phyloP scores from a whole-genome alignment of 1,140 invertebrate genomes.

The Cataglyphis hispanica region DNA sequence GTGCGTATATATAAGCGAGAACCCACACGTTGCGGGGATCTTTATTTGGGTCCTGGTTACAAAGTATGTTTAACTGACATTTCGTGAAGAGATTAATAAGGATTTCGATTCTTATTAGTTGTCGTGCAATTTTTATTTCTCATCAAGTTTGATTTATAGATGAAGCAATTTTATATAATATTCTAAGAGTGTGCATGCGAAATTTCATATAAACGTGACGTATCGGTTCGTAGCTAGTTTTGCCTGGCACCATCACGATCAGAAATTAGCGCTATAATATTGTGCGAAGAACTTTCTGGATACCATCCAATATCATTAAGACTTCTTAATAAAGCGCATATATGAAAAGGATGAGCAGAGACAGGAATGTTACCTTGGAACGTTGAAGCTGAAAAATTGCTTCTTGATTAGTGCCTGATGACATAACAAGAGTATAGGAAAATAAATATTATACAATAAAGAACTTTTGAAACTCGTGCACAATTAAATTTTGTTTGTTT shows the following conservation, averaged over 20 bases:
- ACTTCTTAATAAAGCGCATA: slow-evolving; percentile 48
- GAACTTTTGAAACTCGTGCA: not conserved
- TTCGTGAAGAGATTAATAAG: not conserved
- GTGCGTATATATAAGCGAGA: not conserved
- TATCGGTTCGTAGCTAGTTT: slow-evolving; percentile 51
- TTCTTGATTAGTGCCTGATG: not conserved
- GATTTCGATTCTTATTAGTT: not conserved
- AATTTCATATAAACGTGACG: slow-evolving; percentile 44
- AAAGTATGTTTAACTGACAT: not conserved
- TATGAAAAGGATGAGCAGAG: not conserved
- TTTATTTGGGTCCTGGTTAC: not conserved
- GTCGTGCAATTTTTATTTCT: not conserved
- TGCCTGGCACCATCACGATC: slow-evolving; percentile 64
- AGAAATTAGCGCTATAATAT: slow-evolving; percentile 68
- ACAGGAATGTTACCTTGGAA: not conserved
- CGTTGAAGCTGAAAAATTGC: not conserved
- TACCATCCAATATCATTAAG: slow-evolving; percentile 52
- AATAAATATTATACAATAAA: not conserved
- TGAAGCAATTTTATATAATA: no score
- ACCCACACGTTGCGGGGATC: slow-evolving; percentile 35
- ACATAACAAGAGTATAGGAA: not conserved
- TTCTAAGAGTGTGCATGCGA: slow-evolving; percentile 6
- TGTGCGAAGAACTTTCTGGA: slow-evolving; percentile 56
- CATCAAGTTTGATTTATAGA: slow-evolving; percentile 1
- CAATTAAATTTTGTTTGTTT: not conserved